Conservation (phyloP, 2,797 vertebrate species). For the Falco novaeseelandiae region DNA sequence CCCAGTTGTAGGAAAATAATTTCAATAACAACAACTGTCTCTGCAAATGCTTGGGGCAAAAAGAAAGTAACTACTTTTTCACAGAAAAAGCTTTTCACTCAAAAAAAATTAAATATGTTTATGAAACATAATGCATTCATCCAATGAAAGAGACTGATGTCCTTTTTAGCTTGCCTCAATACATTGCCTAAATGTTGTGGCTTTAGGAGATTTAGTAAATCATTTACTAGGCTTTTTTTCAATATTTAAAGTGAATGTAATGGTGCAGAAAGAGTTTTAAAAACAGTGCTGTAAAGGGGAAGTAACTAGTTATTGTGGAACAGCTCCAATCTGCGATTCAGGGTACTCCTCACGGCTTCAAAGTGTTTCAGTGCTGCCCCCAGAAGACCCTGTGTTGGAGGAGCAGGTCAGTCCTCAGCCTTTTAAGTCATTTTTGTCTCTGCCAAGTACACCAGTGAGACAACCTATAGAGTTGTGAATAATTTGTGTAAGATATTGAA, state of each 20-base stretch:
- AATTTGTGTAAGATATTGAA: neutral
- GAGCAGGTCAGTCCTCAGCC: neutral
- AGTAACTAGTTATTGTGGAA: neutral
- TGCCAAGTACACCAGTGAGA: neutral
- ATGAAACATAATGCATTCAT: neutral
- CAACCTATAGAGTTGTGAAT: neutral
- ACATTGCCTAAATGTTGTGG: neutral
- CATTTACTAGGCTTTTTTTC: neutral
- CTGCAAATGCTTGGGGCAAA: neutral
- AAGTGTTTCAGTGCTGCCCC: neutral
- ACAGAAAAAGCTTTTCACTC: neutral
- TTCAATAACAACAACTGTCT: neutral
- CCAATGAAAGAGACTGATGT: neutral
- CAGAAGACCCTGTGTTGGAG: neutral
- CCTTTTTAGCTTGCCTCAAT: neutral
- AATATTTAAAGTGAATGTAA: neutral
- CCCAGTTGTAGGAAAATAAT: neutral
- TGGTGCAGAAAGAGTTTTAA: neutral
- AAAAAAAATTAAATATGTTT: neutral
- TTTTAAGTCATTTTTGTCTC: neutral
- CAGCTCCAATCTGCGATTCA: neutral
- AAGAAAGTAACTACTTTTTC: neutral
- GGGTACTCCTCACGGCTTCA: neutral
- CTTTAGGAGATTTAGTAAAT: neutral
- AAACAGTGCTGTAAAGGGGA: neutral